Base-by-base conservation (phyloP, 1,140 invertebrate species). In the Liolophura sinensis region DNA sequence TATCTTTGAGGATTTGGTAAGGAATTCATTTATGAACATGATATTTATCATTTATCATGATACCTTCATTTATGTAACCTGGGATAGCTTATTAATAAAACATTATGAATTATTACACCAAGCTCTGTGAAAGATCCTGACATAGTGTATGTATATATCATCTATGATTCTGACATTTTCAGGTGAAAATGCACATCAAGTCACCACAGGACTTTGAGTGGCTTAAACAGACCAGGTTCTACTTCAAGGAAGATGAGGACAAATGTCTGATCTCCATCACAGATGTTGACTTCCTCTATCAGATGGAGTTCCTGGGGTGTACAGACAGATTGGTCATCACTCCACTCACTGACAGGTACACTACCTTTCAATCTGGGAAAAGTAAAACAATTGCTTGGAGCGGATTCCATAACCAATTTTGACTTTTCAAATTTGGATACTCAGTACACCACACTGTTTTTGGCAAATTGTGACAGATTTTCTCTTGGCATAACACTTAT, bases 301-400 rank as follows among this genome's bases (percentile, higher is more conserved):
- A 97, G 86, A 98, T 98, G 86, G 96, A 99, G 84, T 98, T 97
- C 85, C 86, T 99, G 31, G 96, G 96, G 0, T 98, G 96, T 79
- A 97, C 96, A 0, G 96, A 98, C 77, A 88, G 96, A 70, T 85
- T 98, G 20, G 96, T 98, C 47, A 97, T 98, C 64, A 98, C 96
- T 5, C 96, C 96, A 1, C 82, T 98, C 40, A 98, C 96, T 59
- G 96, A 98, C 85, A 93, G 95, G 93, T 94, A 80, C 58, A 40
- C 31, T 56, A 24, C 7, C 7, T 27, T 57, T 16, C 15, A 24
- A n/a, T n/a, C n/a, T n/a, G n/a, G n/a, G n/a, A n/a, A n/a, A n/a
- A n/a, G n/a, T n/a, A n/a, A n/a, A n/a, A n/a, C n/a, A n/a, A n/a
- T n/a, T n/a, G n/a, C n/a, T n/a, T n/a, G n/a, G n/a, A n/a, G n/a